Base-by-base conservation (phyloP, 2,113 vertebrate species). In the Ailuropoda melanoleuca region DNA sequence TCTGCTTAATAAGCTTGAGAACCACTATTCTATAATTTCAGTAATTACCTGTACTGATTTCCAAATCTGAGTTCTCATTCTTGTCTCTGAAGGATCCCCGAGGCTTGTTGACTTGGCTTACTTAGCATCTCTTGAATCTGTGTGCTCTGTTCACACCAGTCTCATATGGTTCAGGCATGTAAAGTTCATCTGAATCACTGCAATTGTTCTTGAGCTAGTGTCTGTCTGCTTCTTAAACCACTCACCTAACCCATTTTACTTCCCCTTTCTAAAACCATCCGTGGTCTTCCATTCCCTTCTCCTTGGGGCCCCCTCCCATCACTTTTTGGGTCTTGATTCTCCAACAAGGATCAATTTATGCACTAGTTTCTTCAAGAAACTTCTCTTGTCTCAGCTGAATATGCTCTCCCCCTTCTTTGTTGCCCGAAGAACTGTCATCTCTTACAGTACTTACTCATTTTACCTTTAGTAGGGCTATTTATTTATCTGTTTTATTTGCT, bases 401-500 rank as follows among this genome's bases (percentile, higher is more conserved):
- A 9, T 34, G 7, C 29, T 75, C 2, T 17, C 14, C 4, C 12
- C 13, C 3, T 29, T 82, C 31, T 88, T 72, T 31, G 34, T 60
- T 50, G 43, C 14, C 34, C 15, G 9, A 64, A 90, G 50, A 64
- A 23, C 62, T 34, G 31, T 60, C 74, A 75, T 95, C 68, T 87
- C 83, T 74, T 64, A 88, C 19, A 29, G 21, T 23, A 58, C 56
- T 89, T 87, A 62, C 8, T 97, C 64, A 92, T 84, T 93, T 96
- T 87, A 62, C 58, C 50, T 93, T 93, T 31, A 50, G 29, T 46
- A 80, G n/a, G 85, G 58, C 94, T 95, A 87, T 96, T 95, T 84
- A 75, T 62, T 85, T 95, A 91, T 78, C 55, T 92, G 21, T 91
- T 56, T 93, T 55, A 82, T 90, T 95, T 95, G 78, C 55, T 87